Evolutionary conservation across 2,113 vertebrate genomes (phyloP).

Genomic region (Nerophis ophidion): DNA sequence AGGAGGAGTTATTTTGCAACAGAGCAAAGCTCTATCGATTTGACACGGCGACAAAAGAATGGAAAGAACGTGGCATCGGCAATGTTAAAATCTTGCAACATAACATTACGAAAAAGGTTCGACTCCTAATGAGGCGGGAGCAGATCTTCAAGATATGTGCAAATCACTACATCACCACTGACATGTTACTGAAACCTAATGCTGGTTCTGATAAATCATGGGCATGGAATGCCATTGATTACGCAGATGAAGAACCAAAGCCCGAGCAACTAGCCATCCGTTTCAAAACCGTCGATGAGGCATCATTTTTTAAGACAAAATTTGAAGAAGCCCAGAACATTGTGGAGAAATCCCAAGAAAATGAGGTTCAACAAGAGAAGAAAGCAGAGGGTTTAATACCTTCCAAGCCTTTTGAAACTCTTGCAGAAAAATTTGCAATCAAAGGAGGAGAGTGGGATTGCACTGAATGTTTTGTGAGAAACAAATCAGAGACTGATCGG

Average conservation of each 20-base stretch:
- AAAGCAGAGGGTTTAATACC: constrained; percentile 27
- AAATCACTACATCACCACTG: constrained; percentile 92
- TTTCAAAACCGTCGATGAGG: constrained; percentile 94
- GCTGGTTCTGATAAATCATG: constrained; percentile 91
- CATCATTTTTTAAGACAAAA: constrained; percentile 85
- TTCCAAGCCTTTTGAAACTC: constrained; percentile 21
- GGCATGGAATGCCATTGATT: constrained; percentile 95
- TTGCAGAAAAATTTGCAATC: constrained; percentile 71
- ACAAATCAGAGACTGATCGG: constrained; percentile 57
- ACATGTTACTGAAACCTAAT: constrained; percentile 89
- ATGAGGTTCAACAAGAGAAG: constrained; percentile 21
- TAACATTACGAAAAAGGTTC: constrained; percentile 85
- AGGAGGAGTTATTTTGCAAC: constrained; percentile 93
- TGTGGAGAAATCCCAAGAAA: constrained; percentile 50
- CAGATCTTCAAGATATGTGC: constrained; percentile 97
- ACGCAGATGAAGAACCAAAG: constrained; percentile 89
- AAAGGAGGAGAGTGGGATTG: constrained; percentile 86
- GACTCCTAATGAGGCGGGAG: constrained; percentile 93
- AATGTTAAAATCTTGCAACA: constrained; percentile 95
- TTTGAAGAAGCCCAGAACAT: constrained; percentile 88
- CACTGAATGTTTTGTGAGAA: constrained; percentile 72
- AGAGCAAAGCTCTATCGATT: constrained; percentile 92
- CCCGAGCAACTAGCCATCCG: constrained; percentile 91
- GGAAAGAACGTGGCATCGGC: constrained; percentile 95
- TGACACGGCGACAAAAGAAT: constrained; percentile 88